Conservation (phyloP, 2,113 vertebrate genomes). For the Synchiropus splendidus region DNA sequence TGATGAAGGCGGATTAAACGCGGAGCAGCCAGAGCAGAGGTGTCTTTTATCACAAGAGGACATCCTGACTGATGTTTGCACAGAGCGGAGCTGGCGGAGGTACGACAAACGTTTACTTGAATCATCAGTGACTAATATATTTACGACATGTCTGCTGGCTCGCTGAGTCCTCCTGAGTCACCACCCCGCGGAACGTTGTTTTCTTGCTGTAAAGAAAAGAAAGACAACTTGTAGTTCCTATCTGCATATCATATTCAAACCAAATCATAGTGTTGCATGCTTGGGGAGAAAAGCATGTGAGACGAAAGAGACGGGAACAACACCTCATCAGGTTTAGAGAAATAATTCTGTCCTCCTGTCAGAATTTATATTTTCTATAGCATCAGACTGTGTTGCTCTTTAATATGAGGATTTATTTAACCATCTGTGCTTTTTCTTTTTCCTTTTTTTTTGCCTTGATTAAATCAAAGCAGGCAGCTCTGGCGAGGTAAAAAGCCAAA, state of each 20-base stretch:
- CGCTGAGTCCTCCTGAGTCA: slow-evolving; percentile 1
- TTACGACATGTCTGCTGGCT: slow-evolving; percentile 6
- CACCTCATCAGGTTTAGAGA: slow-evolving; percentile 8
- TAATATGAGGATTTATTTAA: slow-evolving; percentile 29
- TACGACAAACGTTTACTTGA: slow-evolving; percentile 38
- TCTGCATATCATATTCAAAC: slow-evolving; percentile 49
- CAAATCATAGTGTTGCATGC: slow-evolving; percentile 51
- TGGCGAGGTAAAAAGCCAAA: neutral
- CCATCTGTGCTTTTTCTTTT: slow-evolving; percentile 15
- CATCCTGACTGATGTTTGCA: slow-evolving; percentile 15
- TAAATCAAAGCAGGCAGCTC: slow-evolving; percentile 18
- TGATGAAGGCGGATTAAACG: slow-evolving; percentile 11
- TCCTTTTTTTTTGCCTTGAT: slow-evolving; percentile 29
- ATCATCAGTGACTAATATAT: slow-evolving; percentile 19
- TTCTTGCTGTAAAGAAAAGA: slow-evolving; percentile 15
- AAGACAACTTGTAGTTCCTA: slow-evolving; percentile 15
- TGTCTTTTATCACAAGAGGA: slow-evolving; percentile 10
- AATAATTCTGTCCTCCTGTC: slow-evolving; percentile 24
- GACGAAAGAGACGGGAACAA: slow-evolving; percentile 39
- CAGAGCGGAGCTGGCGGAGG: slow-evolving; percentile 13
- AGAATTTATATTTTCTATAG: slow-evolving; percentile 60
- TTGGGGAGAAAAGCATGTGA: slow-evolving; percentile 39
- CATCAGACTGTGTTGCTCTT: slow-evolving; percentile 48
- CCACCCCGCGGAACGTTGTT: slow-evolving; percentile 7
- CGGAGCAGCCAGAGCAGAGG: slow-evolving; percentile 10